Evolutionary conservation across 2,797 vertebrate species (phyloP).

Genomic region (Mormyrops attenuatus): DNA sequence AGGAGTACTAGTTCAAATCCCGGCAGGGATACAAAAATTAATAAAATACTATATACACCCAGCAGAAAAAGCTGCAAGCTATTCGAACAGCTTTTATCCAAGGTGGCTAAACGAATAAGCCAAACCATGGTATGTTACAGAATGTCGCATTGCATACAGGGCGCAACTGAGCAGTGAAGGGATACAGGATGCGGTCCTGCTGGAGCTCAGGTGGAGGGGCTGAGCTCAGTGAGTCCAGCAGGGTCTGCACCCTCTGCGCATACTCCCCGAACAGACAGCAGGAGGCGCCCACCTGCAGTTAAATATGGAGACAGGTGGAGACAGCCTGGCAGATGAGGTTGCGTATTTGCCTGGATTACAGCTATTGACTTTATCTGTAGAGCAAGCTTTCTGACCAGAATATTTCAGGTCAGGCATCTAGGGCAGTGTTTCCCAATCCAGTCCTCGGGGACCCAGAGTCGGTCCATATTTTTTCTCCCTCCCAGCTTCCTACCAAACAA

Average conservation of each 20-base stretch:
- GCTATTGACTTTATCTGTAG: background rate
- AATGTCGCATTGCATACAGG: background rate
- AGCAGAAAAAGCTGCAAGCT: background rate
- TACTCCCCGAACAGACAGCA: constrained; percentile 39
- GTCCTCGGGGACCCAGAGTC: background rate
- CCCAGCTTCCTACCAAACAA: background rate
- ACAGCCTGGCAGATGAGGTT: background rate
- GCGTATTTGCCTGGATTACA: background rate
- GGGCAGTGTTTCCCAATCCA: background rate
- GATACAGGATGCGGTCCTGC: constrained; percentile 16
- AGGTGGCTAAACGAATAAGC: background rate
- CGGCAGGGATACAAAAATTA: constrained; percentile 22
- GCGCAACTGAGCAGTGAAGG: background rate
- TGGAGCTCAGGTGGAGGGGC: constrained; percentile 23
- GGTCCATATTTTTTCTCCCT: background rate
- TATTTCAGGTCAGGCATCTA: background rate
- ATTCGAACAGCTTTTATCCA: background rate
- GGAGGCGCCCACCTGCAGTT: constrained; percentile 46
- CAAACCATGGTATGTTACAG: background rate
- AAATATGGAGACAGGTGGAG: constrained; percentile 18
- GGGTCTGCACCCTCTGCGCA: constrained; percentile 35
- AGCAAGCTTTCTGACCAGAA: background rate
- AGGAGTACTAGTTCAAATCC: constrained; percentile 17
- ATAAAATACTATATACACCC: background rate
- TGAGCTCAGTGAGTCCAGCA: constrained; percentile 45